phyloP scores from a whole-genome alignment of 1,140 invertebrate genomes.

The Asbolus verrucosus region DNA sequence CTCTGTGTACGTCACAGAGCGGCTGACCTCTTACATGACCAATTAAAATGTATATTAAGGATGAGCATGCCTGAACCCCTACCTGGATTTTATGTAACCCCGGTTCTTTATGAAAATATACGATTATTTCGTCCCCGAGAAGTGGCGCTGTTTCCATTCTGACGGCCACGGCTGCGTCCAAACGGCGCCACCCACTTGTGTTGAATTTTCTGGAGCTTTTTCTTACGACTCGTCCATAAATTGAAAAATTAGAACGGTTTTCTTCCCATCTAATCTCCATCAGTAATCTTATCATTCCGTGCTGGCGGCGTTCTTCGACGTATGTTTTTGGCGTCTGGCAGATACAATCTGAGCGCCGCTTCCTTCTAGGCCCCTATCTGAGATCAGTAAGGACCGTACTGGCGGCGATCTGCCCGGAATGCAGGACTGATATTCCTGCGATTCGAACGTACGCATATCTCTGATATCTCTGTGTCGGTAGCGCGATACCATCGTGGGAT shows the following conservation, averaged over 20 bases:
- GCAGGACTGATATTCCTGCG: constrained; percentile 27
- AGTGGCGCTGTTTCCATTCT: neutral
- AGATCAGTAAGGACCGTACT: constrained; percentile 10
- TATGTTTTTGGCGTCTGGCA: constrained; percentile 2
- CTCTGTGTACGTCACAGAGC: neutral
- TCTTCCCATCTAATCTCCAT: too few relatives aligned
- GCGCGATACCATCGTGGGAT: constrained; percentile 33
- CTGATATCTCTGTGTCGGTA: constrained; percentile 43
- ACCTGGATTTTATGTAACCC: neutral
- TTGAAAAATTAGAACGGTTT: neutral
- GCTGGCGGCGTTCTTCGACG: neutral
- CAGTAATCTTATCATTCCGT: neutral
- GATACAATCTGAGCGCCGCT: constrained; percentile 14
- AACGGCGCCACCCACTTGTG: neutral
- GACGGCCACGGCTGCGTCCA: neutral
- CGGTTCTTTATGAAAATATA: constrained; percentile 1
- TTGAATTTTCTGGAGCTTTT: too few relatives aligned
- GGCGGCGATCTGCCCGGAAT: constrained; percentile 1
- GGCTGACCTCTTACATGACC: neutral
- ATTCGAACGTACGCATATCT: constrained; percentile 20
- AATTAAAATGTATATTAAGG: constrained; percentile 4
- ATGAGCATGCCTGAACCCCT: neutral
- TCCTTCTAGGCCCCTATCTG: neutral
- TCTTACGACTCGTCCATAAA: too few relatives aligned
- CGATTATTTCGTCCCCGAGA: neutral